Evolutionary conservation across 1,140 invertebrate genomes (phyloP).

Genomic region (Colletes latitarsis): DNA sequence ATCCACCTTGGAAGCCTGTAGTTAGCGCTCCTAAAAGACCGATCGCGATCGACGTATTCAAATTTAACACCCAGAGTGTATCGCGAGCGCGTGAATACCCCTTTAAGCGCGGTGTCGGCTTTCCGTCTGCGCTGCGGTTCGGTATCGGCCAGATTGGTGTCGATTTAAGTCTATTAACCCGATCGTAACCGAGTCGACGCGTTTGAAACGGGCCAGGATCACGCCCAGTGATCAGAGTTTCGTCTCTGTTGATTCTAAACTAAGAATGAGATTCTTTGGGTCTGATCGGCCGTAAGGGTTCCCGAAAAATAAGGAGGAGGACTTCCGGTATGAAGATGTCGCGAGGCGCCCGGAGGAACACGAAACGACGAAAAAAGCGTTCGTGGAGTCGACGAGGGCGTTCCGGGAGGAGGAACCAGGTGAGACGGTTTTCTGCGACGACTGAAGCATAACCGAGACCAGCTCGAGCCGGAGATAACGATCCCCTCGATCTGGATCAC

Average conservation of each 20-base stretch:
- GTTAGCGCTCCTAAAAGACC: constrained; percentile 53
- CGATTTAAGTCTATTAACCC: background rate
- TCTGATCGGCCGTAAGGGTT: too few relatives aligned
- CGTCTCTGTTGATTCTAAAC: too few relatives aligned
- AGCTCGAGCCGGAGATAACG: constrained; percentile 68
- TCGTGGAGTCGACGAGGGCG: constrained; percentile 41
- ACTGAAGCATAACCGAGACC: constrained; percentile 70
- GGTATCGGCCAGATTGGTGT: background rate
- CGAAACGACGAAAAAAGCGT: constrained; percentile 17
- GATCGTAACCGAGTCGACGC: too few relatives aligned
- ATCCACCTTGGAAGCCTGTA: constrained; percentile 55
- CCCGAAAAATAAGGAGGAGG: background rate
- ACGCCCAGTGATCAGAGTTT: too few relatives aligned
- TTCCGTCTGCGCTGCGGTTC: constrained; percentile 19
- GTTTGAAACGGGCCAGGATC: too few relatives aligned
- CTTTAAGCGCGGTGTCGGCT: constrained; percentile 16
- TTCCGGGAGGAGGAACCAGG: constrained; percentile 65
- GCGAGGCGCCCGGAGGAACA: constrained; percentile 9
- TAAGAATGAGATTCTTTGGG: too few relatives aligned
- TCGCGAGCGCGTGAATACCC: constrained; percentile 23
- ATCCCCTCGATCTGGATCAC: constrained; percentile 75
- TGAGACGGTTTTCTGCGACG: constrained; percentile 72
- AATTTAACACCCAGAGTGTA: constrained; percentile 52
- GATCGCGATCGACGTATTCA: constrained; percentile 58
- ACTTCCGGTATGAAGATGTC: constrained; percentile 40